These are phyloP conservation scores for Smutsia temminckii DNA, from an alignment of 2,797 vertebrate genomes.

Conservation along the genomic window DNA sequence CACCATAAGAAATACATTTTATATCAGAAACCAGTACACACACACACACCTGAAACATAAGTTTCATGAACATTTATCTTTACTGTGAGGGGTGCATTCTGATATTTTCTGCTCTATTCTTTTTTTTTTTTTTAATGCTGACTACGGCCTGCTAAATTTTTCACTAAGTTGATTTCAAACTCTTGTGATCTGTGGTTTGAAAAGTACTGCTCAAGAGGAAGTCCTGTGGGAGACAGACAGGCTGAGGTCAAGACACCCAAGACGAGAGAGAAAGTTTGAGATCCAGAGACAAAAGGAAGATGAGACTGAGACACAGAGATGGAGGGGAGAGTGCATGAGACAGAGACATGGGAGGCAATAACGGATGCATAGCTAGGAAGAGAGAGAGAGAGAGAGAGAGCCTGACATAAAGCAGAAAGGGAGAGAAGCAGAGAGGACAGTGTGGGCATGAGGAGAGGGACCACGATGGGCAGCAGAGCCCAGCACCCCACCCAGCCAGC, in stretches of 20 bases:
- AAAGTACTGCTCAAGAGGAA: background rate
- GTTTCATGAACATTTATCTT: background rate
- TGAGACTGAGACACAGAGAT: background rate
- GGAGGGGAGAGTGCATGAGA: background rate
- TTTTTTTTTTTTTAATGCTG: background rate
- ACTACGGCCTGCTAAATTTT: background rate
- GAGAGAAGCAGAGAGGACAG: background rate
- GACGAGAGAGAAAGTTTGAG: background rate
- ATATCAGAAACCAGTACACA: background rate
- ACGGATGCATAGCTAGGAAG: too few relatives aligned
- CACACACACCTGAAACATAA: background rate
- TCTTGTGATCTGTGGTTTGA: conserved; percentile 17
- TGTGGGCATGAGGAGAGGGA: background rate
- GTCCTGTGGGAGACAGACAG: background rate
- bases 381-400: background rate
- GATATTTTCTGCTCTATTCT: background rate
- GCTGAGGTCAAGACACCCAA: background rate
- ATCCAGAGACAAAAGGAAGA: background rate
- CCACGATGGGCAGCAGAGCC: background rate
- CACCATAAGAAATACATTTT: background rate
- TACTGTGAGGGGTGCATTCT: background rate
- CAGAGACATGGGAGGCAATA: background rate
- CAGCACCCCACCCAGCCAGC: background rate
- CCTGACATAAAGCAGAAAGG: accelerated
- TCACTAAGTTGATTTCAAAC: conserved; percentile 22